phyloP scores from a whole-genome alignment of 1,140 invertebrate species.

The Homalodisca vitripennis region DNA sequence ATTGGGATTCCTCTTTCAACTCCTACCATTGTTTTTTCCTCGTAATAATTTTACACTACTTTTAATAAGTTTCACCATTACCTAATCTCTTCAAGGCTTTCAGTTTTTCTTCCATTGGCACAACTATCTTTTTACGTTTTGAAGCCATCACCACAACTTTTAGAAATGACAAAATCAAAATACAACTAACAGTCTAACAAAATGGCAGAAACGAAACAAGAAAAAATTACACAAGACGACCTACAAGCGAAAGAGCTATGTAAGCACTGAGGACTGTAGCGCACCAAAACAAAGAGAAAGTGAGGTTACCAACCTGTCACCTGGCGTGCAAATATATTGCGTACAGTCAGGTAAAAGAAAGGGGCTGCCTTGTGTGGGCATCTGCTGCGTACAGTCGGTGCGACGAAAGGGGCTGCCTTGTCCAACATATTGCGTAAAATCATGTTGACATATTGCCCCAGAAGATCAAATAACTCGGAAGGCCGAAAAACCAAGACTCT shows the following conservation, averaged over 20 bases:
- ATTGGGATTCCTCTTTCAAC: slow-evolving; percentile 34
- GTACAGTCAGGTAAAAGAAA: not conserved
- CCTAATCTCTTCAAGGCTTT: slow-evolving; percentile 33
- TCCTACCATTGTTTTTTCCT: slow-evolving; percentile 31
- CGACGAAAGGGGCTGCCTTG: too few species aligned
- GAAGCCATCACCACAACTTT: slow-evolving; percentile 20
- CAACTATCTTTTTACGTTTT: slow-evolving; percentile 35
- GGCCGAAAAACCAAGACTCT: too few species aligned
- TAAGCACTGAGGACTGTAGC: slow-evolving; percentile 21
- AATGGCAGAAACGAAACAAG: not conserved
- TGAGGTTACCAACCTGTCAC: not conserved
- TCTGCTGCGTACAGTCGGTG: too few species aligned
- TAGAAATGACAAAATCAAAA: slow-evolving; percentile 1
- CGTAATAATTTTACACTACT: slow-evolving; percentile 30
- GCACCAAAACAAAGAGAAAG: too few species aligned
- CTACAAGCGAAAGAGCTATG: not conserved
- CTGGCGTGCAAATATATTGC: not conserved
- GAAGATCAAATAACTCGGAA: too few species aligned
- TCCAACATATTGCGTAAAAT: too few species aligned
- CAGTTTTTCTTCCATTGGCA: slow-evolving; percentile 33
- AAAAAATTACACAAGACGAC: not conserved
- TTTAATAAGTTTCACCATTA: slow-evolving; percentile 34
- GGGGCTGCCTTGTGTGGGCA: not conserved
- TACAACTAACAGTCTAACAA: not conserved
- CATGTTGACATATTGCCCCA: too few species aligned